Evolutionary conservation across 2,888 invertebrate genomes (phyloP), one percentile per base, ranked within the genome.

Genomic region (Brachyptera risi): DNA sequence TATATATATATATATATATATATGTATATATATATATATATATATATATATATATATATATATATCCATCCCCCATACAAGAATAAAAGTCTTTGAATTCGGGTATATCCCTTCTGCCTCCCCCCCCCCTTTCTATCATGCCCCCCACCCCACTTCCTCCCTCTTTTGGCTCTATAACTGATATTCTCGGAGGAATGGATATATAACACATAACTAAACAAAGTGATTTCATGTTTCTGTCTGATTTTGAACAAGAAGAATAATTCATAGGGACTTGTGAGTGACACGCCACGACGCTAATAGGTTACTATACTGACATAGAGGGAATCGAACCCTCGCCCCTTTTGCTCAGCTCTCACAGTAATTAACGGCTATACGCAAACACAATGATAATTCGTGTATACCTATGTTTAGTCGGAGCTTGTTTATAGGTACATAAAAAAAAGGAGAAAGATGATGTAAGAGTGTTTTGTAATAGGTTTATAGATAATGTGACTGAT

Each of bases 161-260:
- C n/a, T n/a, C n/a, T n/a, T n/a, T n/a, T n/a, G 19, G n/a, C 7
- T n/a, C 17, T 3, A 17, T 23, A 47, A 47, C 47, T 47, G 24
- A 5, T 23, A 47, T 21, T 47, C 47, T 47, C 47, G 11, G 35
- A 37, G 54, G 54, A 47, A 3, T 47, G 3, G 23, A 21, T n/a
- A n/a, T n/a, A n/a, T n/a, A n/a, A n/a, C n/a, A n/a, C n/a, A 42
- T 19, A 19, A 21, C 42, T 23, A 47, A 24, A 54, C 54, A 54
- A 54, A 54, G 50, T 62, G 59, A 59, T 62, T 54, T 42, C 56
- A 59, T 62, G 62, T 62, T 62, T 62, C 59, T 62, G 62, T 62
- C 62, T 62, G 49, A 59, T 62, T 62, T 62, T n/a, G n/a, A 56
- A 59, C 51, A 56, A 49, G 59, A 60, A 58, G 59, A 64, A 64